Evolutionary conservation across 1,140 invertebrate genomes (phyloP).

Genomic region (Zaprionus capensis): DNA sequence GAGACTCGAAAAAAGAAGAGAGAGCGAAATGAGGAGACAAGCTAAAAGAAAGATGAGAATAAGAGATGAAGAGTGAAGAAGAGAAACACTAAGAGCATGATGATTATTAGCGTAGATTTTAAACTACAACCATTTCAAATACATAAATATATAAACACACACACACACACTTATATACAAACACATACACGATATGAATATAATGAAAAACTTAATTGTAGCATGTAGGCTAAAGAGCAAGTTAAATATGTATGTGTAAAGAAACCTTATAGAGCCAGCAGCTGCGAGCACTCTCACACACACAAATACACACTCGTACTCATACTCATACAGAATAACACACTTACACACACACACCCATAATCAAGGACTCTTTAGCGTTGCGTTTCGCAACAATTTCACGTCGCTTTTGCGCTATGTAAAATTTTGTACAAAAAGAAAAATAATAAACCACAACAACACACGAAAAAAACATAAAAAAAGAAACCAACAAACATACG

Average conservation of each 20-base stretch:
- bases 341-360: constrained; percentile 40
- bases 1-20: constrained; percentile 16
- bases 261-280: constrained; percentile 18
- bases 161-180: constrained; percentile 32
- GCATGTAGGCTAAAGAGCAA: constrained; percentile 52
- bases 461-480: constrained; percentile 11
- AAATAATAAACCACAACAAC: constrained; percentile 44
- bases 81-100: constrained; percentile 42
- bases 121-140: constrained; percentile 63
- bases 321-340: constrained; percentile 24
- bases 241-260: constrained; percentile 43
- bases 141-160: constrained; percentile 46
- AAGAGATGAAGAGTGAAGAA: constrained; percentile 14
- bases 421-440: constrained; percentile 79
- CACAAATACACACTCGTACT: constrained; percentile 31
- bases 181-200: constrained; percentile 31
- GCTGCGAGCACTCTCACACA: constrained; percentile 41
- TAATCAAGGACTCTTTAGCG: constrained; percentile 57
- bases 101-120: constrained; percentile 59
- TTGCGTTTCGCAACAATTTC: constrained; percentile 65
- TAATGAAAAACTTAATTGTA: constrained; percentile 49
- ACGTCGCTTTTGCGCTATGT: constrained; percentile 78
- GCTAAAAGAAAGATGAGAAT: constrained; percentile 23
- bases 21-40: constrained; percentile 20
- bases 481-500: constrained; percentile 20